Base-by-base conservation (phyloP, 1,140 invertebrate genomes). In the Capitella teleta region DNA sequence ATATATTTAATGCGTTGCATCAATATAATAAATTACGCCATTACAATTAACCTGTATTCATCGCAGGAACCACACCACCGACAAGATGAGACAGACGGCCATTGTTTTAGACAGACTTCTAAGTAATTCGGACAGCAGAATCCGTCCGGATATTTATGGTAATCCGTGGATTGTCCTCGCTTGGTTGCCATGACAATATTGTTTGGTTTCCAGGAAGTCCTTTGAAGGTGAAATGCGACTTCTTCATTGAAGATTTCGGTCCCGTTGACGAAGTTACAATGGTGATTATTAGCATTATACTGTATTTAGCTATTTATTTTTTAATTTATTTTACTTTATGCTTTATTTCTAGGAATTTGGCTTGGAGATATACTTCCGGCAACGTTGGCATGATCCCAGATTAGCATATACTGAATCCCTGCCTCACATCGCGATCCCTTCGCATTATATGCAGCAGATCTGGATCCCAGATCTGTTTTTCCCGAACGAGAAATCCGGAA, bases 381-480 rank as follows among this genome's bases (percentile, higher is more conserved):
- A 98, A 74, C 96, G 95, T 74, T 98, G 94, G 93, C 86, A 84
- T 60, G 94, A 98, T 70, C 91, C 96, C 62, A 78, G 93, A 60
- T 74, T 98, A 43, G 84, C 85, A 6, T 80, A 86, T 24, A 78
- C 86, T 36, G 77, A 96, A 38, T 95, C 93, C 0, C 73, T 97
- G 36, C 88, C 90, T 5, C 92, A 91, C 19, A 92, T 97, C 68
- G 96, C 97, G 69, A 16, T 47, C 16, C 23, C 28, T 18, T 19
- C 16, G 25, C 26, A 28, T 6, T 18, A 16, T n/a, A 87, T 91
- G 5, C 89, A 96, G 69, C 92, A 89, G 48, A 97, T 98, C 63
- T 98, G 94, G 94, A 91, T 97, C 1, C 92, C 92, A 1, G 93
- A 98, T 67, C 96, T 92, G 23, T 98, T 97, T 74, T 93, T 98